Base-by-base conservation (phyloP, 2,797 vertebrate genomes). In the Phataginus tetradactyla region DNA sequence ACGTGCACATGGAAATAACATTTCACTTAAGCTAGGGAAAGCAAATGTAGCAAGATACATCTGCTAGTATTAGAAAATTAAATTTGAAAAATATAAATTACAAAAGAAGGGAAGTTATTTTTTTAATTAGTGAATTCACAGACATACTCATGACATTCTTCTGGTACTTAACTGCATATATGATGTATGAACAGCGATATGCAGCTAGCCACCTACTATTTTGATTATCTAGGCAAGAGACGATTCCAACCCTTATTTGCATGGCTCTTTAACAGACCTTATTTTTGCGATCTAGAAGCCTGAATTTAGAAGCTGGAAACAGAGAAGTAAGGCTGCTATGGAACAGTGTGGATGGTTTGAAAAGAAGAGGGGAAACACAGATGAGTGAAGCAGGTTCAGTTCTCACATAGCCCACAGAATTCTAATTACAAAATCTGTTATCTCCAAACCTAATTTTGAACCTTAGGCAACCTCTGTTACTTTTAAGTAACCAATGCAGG, bases 201-300 rank as follows among this genome's bases (percentile, higher is more conserved):
- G 27, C 49, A 45, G 32, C 11, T 90, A 25, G 53, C 29, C 49
- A 20, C 32, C 83, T 63, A 25, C 9, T 23, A 0, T 27, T 55
- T 59, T 59, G 13, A 42, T 34, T 11, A 32, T 12, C 34, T 71
- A 57, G 49, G 64, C 51, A 39, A 3, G 5, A 4, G 57, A 15
- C 32, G 21, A 12, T 20, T 34, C 42, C 23, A 42, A 3, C 15
- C 23, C 29, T 80, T 51, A 6, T 37, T 3, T 51, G 53, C 17
- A 34, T n/a, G 90, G 17, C 61, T 83, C 12, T 27, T 42, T 45
- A 83, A 71, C 42, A 61, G 45, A 74, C 42, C 39, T 80, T 61
- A 27, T 81, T 81, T 87, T 7, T 93, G 88, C 37, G 84, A 79
- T 78, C 63, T 69, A 69, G 68, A 97, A 86, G 64, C 34, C 86